A percentile compares a stretch with the other conserved stretches of the same genome.
phyloP scores from a whole-genome alignment of 2,797 vertebrate genomes.

The Acomys russatus region DNA sequence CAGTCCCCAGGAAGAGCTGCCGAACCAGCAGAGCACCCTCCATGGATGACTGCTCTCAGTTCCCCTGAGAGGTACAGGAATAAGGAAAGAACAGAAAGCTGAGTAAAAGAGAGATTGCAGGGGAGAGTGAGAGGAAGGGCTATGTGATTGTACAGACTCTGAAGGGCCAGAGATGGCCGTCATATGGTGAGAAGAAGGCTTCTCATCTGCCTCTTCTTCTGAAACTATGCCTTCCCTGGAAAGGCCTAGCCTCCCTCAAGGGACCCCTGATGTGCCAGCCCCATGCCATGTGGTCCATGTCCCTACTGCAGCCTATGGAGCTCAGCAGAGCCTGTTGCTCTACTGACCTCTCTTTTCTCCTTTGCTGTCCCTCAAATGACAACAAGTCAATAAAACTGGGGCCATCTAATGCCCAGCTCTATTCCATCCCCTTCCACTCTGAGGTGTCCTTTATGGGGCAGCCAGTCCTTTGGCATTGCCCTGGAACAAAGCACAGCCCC shows the following conservation, averaged over 20 bases:
- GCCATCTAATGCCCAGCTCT: neutral
- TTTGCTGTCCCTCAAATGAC: neutral
- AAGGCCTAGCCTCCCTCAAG: neutral
- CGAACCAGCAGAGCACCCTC: neutral
- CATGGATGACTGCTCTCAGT: neutral
- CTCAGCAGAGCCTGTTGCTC: neutral
- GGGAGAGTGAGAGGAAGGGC: neutral
- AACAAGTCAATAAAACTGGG: neutral
- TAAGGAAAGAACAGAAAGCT: neutral
- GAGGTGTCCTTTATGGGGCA: neutral
- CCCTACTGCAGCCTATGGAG: neutral
- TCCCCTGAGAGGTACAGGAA: neutral
- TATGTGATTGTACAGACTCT: neutral
- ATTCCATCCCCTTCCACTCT: neutral
- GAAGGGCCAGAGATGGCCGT: too few species aligned
- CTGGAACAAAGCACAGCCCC: neutral
- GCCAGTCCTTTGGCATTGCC: neutral
- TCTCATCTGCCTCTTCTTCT: neutral
- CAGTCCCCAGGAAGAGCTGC: neutral
- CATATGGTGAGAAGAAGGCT: neutral
- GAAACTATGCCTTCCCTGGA: neutral
- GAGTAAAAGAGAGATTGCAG: too few species aligned
- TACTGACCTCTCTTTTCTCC: neutral
- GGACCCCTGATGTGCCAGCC: neutral
- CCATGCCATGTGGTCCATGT: too few species aligned